Evolutionary conservation across 2,113 vertebrate genomes (phyloP).

Genomic region (Hippocampus barbouri): DNA sequence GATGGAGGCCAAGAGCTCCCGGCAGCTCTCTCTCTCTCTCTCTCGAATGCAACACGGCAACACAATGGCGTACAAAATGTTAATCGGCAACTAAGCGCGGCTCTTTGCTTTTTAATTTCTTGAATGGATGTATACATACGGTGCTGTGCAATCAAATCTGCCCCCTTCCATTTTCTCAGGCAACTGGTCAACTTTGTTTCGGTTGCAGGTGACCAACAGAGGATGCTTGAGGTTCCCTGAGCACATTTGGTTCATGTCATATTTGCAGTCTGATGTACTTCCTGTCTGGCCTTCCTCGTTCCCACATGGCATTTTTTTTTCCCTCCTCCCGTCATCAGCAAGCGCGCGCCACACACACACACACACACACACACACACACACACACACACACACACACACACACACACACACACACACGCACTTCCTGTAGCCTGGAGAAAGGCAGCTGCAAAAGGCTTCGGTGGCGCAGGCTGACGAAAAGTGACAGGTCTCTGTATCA

Average conservation of each 20-base stretch:
- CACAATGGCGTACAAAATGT: not conserved
- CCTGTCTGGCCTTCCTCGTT: slow-evolving; percentile 31
- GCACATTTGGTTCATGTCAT: slow-evolving; percentile 47
- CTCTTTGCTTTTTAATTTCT: too few species aligned
- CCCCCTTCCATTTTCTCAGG: too few species aligned
- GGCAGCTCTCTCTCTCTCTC: slow-evolving; percentile 28
- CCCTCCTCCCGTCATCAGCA: slow-evolving; percentile 12
- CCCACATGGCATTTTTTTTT: too few species aligned
- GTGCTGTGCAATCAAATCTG: too few species aligned
- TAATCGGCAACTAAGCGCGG: not conserved
- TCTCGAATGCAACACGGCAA: not conserved
- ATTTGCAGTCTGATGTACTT: slow-evolving; percentile 44
- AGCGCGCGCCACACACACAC: not conserved
- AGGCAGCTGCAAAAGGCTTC: slow-evolving; percentile 95
- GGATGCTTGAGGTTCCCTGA: slow-evolving; percentile 39
- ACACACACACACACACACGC: slow-evolving; percentile 12
- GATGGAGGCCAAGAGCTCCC: slow-evolving; percentile 68
- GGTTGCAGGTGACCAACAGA: slow-evolving; percentile 46
- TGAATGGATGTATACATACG: too few species aligned
- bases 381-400: slow-evolving; percentile 22
- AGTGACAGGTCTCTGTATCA: slow-evolving; percentile 97
- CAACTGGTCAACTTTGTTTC: too few species aligned
- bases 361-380: slow-evolving; percentile 5
- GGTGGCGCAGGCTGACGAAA: slow-evolving; percentile 87
- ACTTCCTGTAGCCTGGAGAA: slow-evolving; percentile 73